Conservation (phyloP, 2,797 vertebrate genomes). For the Catharus ustulatus region DNA sequence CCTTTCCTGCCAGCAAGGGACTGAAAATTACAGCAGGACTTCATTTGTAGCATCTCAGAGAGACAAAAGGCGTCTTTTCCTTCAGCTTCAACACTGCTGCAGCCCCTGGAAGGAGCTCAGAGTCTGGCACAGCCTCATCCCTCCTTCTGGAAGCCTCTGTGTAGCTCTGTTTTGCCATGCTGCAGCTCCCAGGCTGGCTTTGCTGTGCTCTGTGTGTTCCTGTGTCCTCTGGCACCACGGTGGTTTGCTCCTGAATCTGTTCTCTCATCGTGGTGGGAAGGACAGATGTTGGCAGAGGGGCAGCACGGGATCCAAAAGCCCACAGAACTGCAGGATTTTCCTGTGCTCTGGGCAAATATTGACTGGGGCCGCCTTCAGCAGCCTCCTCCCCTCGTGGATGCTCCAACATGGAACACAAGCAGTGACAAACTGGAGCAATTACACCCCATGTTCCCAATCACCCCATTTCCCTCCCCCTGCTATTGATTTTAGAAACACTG, state of each 20-base stretch:
- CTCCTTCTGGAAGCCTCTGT: not conserved
- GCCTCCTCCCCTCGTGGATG: not conserved
- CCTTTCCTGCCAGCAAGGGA: accelerated
- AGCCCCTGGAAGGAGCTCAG: accelerated
- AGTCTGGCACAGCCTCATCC: not conserved
- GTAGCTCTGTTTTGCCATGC: not conserved
- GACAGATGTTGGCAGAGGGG: not conserved
- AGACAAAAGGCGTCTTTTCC: not conserved
- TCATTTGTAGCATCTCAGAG: not conserved
- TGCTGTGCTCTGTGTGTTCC: accelerated
- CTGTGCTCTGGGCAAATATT: not conserved
- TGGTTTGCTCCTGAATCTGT: not conserved
- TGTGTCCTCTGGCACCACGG: accelerated
- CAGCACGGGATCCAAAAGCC: not conserved
- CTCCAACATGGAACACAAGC: not conserved
- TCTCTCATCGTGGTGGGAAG: not conserved
- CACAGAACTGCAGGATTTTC: not conserved
- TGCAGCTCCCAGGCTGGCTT: accelerated
- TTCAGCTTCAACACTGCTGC: accelerated
- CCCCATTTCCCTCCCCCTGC: not conserved
- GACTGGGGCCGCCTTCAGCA: not conserved
- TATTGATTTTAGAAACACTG: conserved; percentile 61
- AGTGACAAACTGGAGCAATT: not conserved
- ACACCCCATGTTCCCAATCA: conserved; percentile 38
- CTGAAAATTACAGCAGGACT: not conserved